Percentiles rank a stretch among this genome's conserved stretches.
phyloP scores from a whole-genome alignment of 2,888 invertebrate genomes.

The Auanema sp. region DNA sequence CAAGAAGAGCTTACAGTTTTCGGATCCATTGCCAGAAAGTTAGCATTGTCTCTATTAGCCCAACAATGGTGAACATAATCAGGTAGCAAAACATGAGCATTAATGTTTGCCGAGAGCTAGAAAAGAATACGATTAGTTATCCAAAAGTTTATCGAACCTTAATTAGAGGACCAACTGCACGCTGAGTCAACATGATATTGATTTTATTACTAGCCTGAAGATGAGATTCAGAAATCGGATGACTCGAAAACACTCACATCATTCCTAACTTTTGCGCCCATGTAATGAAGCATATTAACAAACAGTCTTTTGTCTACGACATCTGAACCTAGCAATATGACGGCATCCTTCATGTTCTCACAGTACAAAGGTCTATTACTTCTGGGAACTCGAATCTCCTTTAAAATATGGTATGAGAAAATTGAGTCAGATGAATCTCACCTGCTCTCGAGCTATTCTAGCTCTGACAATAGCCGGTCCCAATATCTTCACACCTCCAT shows the following conservation, averaged over 20 bases:
- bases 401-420: background rate
- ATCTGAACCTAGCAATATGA: slow-evolving; percentile 11
- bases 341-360: slow-evolving; percentile 19
- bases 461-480: background rate
- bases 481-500: background rate
- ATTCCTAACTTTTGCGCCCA: slow-evolving; percentile 21
- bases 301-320: slow-evolving; percentile 7
- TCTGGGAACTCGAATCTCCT: slow-evolving; percentile 22
- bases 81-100: slow-evolving; percentile 5
- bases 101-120: background rate
- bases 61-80: slow-evolving; percentile 13
- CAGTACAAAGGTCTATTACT: slow-evolving; percentile 21
- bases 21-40: slow-evolving; percentile 7
- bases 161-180: background rate
- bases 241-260: slow-evolving; percentile 5
- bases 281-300: slow-evolving; percentile 11
- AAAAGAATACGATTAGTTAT: background rate
- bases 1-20: slow-evolving; percentile 1
- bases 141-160: background rate
- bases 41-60: background rate
- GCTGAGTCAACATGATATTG: background rate
- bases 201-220: slow-evolving; percentile 6
- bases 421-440: background rate
- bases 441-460: slow-evolving; percentile 2
- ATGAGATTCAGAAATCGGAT: background rate